Percentiles rank a stretch among this genome's conserved stretches.
phyloP scores from a whole-genome alignment of 2,888 invertebrate species.

The Himalopsyche tibetana region DNA sequence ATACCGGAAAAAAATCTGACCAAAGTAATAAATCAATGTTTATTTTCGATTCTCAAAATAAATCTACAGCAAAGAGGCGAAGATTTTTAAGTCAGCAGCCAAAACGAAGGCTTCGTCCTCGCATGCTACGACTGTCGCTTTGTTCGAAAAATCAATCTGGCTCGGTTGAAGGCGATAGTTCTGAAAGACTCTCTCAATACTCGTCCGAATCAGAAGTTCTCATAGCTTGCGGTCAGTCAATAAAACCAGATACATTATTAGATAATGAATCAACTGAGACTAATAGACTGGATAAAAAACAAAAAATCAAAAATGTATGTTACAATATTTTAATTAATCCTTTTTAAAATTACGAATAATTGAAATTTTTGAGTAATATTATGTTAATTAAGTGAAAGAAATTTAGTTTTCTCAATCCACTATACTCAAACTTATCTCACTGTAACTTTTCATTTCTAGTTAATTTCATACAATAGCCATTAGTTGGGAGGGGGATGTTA shows the following conservation, averaged over 20 bases:
- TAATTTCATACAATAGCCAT: too few species aligned
- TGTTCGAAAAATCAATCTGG: slow-evolving; percentile 23
- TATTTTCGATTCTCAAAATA: slow-evolving; percentile 30
- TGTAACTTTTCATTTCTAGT: too few species aligned
- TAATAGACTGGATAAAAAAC: slow-evolving; percentile 43
- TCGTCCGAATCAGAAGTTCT: slow-evolving; percentile 58
- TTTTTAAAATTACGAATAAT: too few species aligned
- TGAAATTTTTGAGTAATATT: too few species aligned
- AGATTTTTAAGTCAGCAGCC: slow-evolving; percentile 53
- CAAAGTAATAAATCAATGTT: neutral
- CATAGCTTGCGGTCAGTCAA: slow-evolving; percentile 58
- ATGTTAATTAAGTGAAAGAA: too few species aligned
- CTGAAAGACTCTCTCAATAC: slow-evolving; percentile 49
- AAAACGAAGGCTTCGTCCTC: slow-evolving; percentile 47
- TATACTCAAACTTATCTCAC: too few species aligned
- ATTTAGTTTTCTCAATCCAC: too few species aligned
- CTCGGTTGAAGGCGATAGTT: slow-evolving; percentile 8
- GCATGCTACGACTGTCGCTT: slow-evolving; percentile 49
- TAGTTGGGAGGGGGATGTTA: too few species aligned
- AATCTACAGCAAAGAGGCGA: slow-evolving; percentile 53
- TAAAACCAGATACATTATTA: slow-evolving; percentile 17
- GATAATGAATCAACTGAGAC: slow-evolving; percentile 13
- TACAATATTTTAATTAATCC: too few species aligned
- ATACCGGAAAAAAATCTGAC: neutral
- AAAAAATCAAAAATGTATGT: neutral